These are phyloP conservation scores for Zaprionus gabonicus DNA, from an alignment of 1,140 invertebrate species.

Conservation along the genomic window DNA sequence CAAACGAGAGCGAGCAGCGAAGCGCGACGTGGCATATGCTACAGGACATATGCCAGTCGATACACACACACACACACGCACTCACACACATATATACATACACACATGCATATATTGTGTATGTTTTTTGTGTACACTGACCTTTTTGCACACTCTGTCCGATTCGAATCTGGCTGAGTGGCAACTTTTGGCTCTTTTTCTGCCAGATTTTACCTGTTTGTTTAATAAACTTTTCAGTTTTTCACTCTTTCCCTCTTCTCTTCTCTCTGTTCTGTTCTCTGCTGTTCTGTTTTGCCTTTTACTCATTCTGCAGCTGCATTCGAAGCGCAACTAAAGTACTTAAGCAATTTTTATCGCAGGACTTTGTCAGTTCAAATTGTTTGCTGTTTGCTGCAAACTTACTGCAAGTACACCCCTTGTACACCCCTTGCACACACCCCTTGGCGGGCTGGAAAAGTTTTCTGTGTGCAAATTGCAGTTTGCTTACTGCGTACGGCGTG, in stretches of 20 bases:
- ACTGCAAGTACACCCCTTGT: conserved; percentile 37
- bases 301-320: conserved; percentile 43
- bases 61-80: not conserved
- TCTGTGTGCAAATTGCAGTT: conserved; percentile 67
- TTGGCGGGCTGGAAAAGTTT: conserved; percentile 42
- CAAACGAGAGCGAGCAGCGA: conserved; percentile 22
- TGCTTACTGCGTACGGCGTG: conserved; percentile 57
- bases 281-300: not conserved
- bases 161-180: conserved; percentile 44
- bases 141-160: conserved; percentile 1
- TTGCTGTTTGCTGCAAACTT: conserved; percentile 61
- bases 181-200: conserved; percentile 39
- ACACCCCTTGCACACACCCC: not conserved
- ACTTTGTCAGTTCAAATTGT: conserved; percentile 80
- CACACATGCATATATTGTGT: not conserved
- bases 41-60: conserved; percentile 43
- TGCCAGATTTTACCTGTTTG: conserved; percentile 65
- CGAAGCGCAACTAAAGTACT: conserved; percentile 69
- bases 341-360: conserved; percentile 75
- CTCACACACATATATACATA: not conserved
- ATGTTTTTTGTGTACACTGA: conserved; percentile 9
- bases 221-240: conserved; percentile 60
- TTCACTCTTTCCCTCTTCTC: not conserved
- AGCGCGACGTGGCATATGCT: conserved; percentile 35
- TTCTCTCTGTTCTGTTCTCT: too few species aligned